Percentiles rank a stretch among this genome's conserved stretches.
These are phyloP conservation scores for Nannobrachium achirus DNA, from an alignment of 2,113 vertebrate genomes.

Conservation along the genomic window DNA sequence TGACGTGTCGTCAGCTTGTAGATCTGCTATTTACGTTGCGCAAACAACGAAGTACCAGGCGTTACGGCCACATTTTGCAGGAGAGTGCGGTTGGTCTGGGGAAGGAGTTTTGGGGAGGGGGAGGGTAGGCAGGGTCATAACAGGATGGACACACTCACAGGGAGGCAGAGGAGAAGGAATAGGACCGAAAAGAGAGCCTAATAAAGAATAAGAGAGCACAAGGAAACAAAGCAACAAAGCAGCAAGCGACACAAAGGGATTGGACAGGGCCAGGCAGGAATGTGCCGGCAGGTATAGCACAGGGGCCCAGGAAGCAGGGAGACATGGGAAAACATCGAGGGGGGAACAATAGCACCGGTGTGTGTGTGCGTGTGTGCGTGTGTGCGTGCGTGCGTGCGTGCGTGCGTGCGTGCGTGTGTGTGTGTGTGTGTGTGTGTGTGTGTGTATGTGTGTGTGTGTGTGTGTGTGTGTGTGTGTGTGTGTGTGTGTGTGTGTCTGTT, in stretches of 20 bases:
- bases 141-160: background rate
- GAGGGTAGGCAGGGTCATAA: conserved; percentile 3
- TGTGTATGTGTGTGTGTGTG: conserved; percentile 21
- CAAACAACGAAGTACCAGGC: too few relatives aligned
- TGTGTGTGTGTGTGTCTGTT: conserved; percentile 11
- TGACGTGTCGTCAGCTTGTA: too few relatives aligned
- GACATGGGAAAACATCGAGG: conserved; percentile 58
- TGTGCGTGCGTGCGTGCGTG: conserved; percentile 33
- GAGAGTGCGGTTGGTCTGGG: background rate
- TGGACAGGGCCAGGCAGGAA: conserved; percentile 66
- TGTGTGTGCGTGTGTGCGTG: conserved; percentile 24
- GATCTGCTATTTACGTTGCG: too few relatives aligned
- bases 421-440: too few relatives aligned
- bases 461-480: conserved; percentile 11
- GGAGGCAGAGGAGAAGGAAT: background rate
- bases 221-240: conserved; percentile 64
- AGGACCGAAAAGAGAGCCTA: background rate
- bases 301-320: conserved; percentile 74
- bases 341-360: conserved; percentile 44
- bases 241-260: conserved; percentile 52
- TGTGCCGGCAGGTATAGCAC: conserved; percentile 70
- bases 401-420: conserved; percentile 31
- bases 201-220: background rate
- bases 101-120: background rate
- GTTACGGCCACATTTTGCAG: background rate